A percentile compares a stretch with the other conserved stretches of the same genome.
These are phyloP conservation scores for Scotopteryx bipunctaria DNA, from an alignment of 2,888 invertebrate genomes.

Conservation along the genomic window DNA sequence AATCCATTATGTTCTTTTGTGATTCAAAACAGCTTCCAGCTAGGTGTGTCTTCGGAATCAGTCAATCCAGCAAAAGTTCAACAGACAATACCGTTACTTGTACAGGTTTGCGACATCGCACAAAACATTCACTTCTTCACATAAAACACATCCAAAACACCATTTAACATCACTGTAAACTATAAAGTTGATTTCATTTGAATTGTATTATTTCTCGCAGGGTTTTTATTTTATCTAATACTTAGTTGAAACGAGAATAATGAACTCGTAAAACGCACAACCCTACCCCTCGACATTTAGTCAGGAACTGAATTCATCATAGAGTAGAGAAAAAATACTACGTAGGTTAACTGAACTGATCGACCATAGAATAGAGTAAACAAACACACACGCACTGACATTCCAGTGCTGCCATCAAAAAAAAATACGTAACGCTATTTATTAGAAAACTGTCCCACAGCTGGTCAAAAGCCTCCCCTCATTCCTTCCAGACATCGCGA, in stretches of 20 bases:
- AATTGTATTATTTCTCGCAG: not conserved
- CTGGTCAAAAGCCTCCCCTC: too few species aligned
- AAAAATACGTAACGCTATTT: too few species aligned
- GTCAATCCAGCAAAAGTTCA: slow-evolving; percentile 58
- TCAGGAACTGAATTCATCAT: slow-evolving; percentile 51
- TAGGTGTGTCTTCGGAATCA: slow-evolving; percentile 70
- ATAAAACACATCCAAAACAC: not conserved
- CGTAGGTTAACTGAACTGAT: too few species aligned
- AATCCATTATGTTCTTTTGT: slow-evolving; percentile 58
- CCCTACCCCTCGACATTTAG: slow-evolving; percentile 62
- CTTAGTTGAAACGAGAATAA: slow-evolving; percentile 1
- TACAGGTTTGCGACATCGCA: slow-evolving; percentile 40
- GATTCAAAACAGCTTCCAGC: slow-evolving; percentile 57
- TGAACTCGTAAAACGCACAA: too few species aligned
- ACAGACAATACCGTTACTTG: slow-evolving; percentile 46
- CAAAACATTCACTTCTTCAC: slow-evolving; percentile 41
- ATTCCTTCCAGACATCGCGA: too few species aligned
- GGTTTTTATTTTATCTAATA: slow-evolving; percentile 23
- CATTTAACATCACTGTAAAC: not conserved
- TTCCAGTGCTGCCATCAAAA: too few species aligned
- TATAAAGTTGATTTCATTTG: not conserved
- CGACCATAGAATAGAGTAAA: too few species aligned
- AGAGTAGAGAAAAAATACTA: too few species aligned
- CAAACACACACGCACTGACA: too few species aligned
- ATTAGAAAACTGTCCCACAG: too few species aligned